Conservation (phyloP, 2,888 invertebrate species). For the Gryllus longicercus region DNA sequence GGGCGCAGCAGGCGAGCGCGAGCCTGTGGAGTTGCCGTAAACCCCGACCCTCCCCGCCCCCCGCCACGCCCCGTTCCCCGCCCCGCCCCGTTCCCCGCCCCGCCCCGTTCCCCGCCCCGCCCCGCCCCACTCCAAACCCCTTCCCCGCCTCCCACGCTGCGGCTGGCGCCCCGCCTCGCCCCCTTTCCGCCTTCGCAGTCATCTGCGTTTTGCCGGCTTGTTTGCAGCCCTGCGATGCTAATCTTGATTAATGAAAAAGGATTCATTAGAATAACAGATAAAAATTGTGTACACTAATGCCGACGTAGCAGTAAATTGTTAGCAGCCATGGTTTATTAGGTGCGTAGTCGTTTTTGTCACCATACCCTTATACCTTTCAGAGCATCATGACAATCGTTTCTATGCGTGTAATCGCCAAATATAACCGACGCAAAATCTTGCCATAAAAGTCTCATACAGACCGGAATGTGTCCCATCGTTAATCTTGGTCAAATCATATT, state of each 20-base stretch:
- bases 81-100: no score
- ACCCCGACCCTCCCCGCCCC: not conserved
- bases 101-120: no score
- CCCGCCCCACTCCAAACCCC: no score
- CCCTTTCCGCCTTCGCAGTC: not conserved
- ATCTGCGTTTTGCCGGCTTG: not conserved
- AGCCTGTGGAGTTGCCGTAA: not conserved
- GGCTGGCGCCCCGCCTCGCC: not conserved
- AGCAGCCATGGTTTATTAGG: not conserved
- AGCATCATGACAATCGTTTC: no score
- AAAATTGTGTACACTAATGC: not conserved
- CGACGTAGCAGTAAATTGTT: not conserved
- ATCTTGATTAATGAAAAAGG: slow-evolving; percentile 17
- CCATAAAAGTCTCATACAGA: no score
- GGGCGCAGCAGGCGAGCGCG: not conserved
- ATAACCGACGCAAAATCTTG: no score
- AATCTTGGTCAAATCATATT: no score
- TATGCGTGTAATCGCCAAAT: no score
- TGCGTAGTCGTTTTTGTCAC: not conserved
- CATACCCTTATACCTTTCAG: no score
- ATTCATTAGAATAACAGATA: slow-evolving; percentile 10
- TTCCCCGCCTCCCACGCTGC: no score
- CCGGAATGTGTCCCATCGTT: no score
- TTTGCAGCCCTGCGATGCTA: not conserved
- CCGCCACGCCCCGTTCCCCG: not conserved